phyloP scores from a whole-genome alignment of 2,888 invertebrate genomes.

The Andrena bucephala region DNA sequence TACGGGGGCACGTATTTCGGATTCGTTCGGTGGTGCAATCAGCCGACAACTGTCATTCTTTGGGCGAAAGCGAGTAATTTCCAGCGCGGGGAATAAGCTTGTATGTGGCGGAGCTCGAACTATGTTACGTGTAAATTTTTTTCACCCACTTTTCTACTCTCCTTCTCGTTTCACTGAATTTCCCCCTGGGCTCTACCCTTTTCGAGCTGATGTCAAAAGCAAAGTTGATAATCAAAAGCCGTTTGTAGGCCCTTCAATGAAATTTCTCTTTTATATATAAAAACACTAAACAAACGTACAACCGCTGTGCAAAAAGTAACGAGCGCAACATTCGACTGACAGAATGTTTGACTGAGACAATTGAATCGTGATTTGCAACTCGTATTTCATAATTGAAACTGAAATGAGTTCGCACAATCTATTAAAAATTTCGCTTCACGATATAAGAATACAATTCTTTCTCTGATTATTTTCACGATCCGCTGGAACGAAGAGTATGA shows the following conservation, averaged over 20 bases:
- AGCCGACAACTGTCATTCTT: conserved; percentile 34
- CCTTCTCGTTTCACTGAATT: neutral
- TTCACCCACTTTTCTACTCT: neutral
- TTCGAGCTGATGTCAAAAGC: neutral
- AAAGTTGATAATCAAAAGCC: neutral
- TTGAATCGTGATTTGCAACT: too few relatives aligned
- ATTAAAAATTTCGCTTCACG: too few relatives aligned
- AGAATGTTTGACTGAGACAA: neutral
- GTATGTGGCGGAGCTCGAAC: neutral
- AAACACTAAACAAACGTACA: too few relatives aligned
- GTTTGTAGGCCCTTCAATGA: neutral
- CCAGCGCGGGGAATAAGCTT: conserved; percentile 31
- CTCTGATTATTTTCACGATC: conserved; percentile 12
- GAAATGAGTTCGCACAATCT: too few relatives aligned
- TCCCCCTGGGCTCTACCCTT: neutral
- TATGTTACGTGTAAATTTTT: conserved; percentile 10
- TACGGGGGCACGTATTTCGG: neutral
- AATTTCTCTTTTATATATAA: neutral
- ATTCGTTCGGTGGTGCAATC: conserved; percentile 34
- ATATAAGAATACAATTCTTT: neutral
- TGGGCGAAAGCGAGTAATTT: conserved; percentile 31
- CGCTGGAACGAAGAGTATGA: neutral
- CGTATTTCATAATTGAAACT: too few relatives aligned
- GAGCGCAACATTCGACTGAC: neutral
- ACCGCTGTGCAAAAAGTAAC: neutral